Percentiles rank a stretch among this genome's conserved stretches.
These are phyloP conservation scores for Galerucella calmariensis DNA, from an alignment of 2,888 invertebrate species.

Conservation along the genomic window DNA sequence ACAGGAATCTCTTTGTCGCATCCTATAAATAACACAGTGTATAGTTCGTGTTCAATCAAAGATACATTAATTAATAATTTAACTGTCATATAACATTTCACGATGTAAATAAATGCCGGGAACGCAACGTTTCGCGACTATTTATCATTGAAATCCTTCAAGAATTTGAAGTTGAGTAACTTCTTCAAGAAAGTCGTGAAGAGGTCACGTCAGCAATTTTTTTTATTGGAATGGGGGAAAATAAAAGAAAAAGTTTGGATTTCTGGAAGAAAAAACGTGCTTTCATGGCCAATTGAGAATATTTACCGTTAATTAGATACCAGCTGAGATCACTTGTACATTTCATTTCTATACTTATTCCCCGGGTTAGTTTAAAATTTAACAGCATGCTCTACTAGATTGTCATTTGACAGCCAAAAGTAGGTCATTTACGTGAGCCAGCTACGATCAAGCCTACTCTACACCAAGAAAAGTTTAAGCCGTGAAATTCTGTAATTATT, in stretches of 20 bases:
- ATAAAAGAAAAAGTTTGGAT: neutral
- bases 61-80: constrained; percentile 14
- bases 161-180: constrained; percentile 4
- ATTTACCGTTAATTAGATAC: neutral
- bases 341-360: too few relatives aligned
- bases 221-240: neutral
- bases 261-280: neutral
- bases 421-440: too few relatives aligned
- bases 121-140: neutral
- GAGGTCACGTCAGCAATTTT: neutral
- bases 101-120: neutral
- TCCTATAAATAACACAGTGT: neutral
- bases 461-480: too few relatives aligned
- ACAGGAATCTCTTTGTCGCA: too few relatives aligned
- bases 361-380: too few relatives aligned
- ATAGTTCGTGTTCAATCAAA: constrained; percentile 18
- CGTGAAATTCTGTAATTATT: too few relatives aligned
- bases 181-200: neutral
- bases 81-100: neutral
- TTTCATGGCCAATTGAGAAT: neutral
- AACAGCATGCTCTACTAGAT: too few relatives aligned
- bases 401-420: too few relatives aligned
- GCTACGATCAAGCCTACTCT: too few relatives aligned
- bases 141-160: neutral
- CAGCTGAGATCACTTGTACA: too few relatives aligned